Percentiles rank a stretch among this genome's conserved stretches.
phyloP scores from a whole-genome alignment of 2,113 vertebrate genomes.

The Oxygymnocypris stewartii region DNA sequence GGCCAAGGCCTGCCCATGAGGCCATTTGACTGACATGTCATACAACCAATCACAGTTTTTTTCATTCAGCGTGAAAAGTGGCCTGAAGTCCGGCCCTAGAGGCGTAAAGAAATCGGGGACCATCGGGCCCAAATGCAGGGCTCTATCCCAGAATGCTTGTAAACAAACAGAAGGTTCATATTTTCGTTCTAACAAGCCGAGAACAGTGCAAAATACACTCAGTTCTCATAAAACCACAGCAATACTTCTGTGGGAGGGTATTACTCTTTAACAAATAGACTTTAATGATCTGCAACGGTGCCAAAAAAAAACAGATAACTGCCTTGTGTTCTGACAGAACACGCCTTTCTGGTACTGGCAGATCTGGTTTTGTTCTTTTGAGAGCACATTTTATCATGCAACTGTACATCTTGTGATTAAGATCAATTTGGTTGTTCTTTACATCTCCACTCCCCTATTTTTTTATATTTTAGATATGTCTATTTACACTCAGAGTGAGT shows the following conservation, averaged over 20 bases:
- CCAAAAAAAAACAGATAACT: conserved; percentile 32
- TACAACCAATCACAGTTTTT: too few species aligned
- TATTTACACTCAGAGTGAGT: conserved; percentile 21
- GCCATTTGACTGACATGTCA: too few species aligned
- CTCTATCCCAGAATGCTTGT: conserved; percentile 7
- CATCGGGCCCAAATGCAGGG: too few species aligned
- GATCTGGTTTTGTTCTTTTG: conserved; percentile 26
- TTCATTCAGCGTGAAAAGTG: too few species aligned
- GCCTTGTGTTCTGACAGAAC: conserved; percentile 1
- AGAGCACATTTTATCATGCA: conserved; percentile 33
- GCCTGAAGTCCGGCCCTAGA: too few species aligned
- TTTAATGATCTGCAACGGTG: conserved; percentile 40
- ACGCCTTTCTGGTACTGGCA: conserved; percentile 5
- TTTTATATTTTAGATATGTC: conserved; percentile 27
- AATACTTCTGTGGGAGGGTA: conserved; percentile 5
- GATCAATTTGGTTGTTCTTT: conserved; percentile 27
- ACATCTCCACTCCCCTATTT: conserved; percentile 35
- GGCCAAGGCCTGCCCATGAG: too few species aligned
- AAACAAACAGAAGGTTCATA: conserved; percentile 14
- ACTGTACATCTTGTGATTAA: conserved; percentile 34
- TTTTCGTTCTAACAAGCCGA: background rate
- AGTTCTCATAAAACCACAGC: conserved; percentile 1
- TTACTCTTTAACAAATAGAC: conserved; percentile 43
- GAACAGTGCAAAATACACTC: conserved; percentile 3
- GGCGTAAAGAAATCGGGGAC: too few species aligned